Conservation (phyloP, 2,888 invertebrate genomes). For the Ophion costatus region DNA sequence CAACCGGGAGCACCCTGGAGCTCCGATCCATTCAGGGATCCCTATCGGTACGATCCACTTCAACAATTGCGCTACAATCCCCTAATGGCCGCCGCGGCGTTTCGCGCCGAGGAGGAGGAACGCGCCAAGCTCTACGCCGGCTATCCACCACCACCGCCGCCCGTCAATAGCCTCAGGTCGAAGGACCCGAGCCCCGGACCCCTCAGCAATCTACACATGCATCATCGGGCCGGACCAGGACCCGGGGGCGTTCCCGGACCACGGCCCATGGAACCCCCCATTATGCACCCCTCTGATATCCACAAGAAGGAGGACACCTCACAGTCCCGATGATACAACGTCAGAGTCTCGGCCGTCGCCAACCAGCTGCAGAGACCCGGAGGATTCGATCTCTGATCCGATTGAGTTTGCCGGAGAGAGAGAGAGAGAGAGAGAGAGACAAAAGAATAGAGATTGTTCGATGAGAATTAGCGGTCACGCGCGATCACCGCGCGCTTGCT, state of each 20-base stretch:
- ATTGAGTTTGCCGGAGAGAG: too few relatives aligned
- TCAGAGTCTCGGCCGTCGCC: slow-evolving; percentile 66
- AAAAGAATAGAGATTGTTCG: slow-evolving; percentile 2
- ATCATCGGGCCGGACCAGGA: slow-evolving; percentile 85
- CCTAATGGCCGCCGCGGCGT: slow-evolving; percentile 89
- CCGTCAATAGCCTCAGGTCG: slow-evolving; percentile 84
- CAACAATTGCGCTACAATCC: slow-evolving; percentile 89
- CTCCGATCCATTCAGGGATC: slow-evolving; percentile 88
- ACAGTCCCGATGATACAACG: slow-evolving; percentile 85
- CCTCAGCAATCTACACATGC: slow-evolving; percentile 85
- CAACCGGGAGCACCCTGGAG: slow-evolving; percentile 86
- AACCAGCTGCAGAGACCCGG: slow-evolving; percentile 42
- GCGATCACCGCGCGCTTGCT: background rate
- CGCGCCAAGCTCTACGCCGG: slow-evolving; percentile 87
- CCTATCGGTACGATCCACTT: slow-evolving; percentile 89
- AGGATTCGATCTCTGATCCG: slow-evolving; percentile 34
- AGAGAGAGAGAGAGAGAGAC: slow-evolving; percentile 3
- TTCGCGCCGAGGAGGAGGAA: slow-evolving; percentile 90
- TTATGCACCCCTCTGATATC: slow-evolving; percentile 81
- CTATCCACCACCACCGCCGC: slow-evolving; percentile 84
- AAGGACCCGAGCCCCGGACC: slow-evolving; percentile 85
- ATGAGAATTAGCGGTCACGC: background rate
- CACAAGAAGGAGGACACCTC: slow-evolving; percentile 86
- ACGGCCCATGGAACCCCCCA: slow-evolving; percentile 76
- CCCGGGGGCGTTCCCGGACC: slow-evolving; percentile 81